These are phyloP conservation scores for Bathynomus jamesi DNA, from an alignment of 1,140 invertebrate genomes.

Conservation along the genomic window DNA sequence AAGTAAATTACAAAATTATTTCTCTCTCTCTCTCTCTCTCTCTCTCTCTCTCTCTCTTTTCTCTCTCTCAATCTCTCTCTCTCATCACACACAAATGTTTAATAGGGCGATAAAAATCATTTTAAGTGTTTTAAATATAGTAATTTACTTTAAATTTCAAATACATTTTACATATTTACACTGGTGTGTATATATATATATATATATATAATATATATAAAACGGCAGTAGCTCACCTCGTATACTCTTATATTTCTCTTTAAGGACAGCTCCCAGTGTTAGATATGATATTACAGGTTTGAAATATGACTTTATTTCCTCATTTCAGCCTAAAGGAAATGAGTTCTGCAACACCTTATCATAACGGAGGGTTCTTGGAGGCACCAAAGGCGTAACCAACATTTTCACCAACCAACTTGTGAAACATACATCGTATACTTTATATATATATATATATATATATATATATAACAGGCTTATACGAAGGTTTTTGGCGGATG, in stretches of 20 bases:
- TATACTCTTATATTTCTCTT: not conserved
- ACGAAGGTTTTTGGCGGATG: not conserved
- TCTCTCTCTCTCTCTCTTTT: too few species aligned
- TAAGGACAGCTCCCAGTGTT: not conserved
- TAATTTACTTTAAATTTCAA: not conserved
- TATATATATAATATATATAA: slow-evolving; percentile 9
- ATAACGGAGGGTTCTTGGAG: not conserved
- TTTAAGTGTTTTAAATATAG: too few species aligned
- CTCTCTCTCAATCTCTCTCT: too few species aligned
- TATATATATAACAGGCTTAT: not conserved
- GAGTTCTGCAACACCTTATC: not conserved
- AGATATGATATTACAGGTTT: not conserved
- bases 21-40: too few species aligned
- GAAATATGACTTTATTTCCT: not conserved
- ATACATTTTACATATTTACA: not conserved
- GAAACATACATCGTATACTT: not conserved
- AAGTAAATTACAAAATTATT: too few species aligned
- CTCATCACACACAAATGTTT: too few species aligned
- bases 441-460: slow-evolving; percentile 12
- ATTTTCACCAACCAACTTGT: not conserved
- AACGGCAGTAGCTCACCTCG: not conserved
- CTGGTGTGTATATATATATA: not conserved
- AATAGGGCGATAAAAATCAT: too few species aligned
- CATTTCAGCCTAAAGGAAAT: not conserved
- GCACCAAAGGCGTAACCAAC: not conserved